phyloP scores from a whole-genome alignment of 2,888 invertebrate species.

The Liopterus haemorrhoidalis region DNA sequence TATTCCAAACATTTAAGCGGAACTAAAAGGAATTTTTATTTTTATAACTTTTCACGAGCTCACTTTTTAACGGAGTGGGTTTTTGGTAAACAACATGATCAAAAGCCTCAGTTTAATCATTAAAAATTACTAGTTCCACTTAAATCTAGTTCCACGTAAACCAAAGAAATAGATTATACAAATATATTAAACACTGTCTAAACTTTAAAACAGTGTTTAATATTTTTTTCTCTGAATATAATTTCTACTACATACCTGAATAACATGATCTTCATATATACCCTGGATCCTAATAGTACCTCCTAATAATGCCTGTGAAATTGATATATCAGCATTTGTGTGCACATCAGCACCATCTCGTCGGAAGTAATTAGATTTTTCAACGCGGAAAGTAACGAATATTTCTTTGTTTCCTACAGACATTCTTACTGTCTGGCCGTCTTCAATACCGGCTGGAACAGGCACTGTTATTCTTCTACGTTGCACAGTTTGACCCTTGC shows the following conservation, averaged over 20 bases:
- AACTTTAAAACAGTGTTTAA: no score
- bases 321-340: constrained; percentile 83
- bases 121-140: no score
- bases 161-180: no score
- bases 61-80: no score
- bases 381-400: constrained; percentile 90
- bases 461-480: constrained; percentile 84
- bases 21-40: no score
- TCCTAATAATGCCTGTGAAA: constrained; percentile 89
- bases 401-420: constrained; percentile 85
- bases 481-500: constrained; percentile 79
- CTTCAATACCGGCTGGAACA: constrained; percentile 93
- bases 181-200: no score
- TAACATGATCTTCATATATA: constrained; percentile 87
- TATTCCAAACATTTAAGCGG: no score
- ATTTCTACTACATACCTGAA: constrained; percentile 70
- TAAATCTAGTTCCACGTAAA: no score
- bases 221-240: no score
- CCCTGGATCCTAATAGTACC: constrained; percentile 90
- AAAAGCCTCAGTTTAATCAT: no score
- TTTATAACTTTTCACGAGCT: no score
- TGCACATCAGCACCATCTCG: constrained; percentile 94
- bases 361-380: constrained; percentile 80
- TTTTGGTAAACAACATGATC: no score
- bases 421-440: constrained; percentile 95